Conservation (phyloP, 2,113 vertebrate genomes). For the Mormyrus iriodes region DNA sequence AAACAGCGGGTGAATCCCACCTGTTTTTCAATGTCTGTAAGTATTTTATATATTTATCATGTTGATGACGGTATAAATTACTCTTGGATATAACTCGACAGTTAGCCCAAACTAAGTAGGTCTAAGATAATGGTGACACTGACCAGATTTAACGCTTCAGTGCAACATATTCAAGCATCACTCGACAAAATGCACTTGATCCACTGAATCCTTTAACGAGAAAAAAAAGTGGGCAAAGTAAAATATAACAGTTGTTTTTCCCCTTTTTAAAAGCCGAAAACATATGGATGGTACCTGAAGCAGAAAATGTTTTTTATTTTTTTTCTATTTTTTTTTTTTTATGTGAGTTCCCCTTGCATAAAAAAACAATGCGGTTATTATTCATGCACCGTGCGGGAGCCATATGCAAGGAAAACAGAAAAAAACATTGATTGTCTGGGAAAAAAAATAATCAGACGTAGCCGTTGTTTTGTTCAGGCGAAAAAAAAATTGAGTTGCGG, state of each 20-base stretch:
- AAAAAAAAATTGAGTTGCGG: background rate
- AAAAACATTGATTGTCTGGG: background rate
- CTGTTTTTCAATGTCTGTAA: background rate
- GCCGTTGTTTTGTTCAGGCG: background rate
- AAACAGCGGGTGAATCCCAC: background rate
- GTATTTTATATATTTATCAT: background rate
- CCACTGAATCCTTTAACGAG: background rate
- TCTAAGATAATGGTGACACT: background rate
- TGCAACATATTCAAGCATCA: background rate
- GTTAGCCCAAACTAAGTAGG: background rate
- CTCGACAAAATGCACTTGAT: background rate
- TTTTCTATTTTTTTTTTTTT: background rate
- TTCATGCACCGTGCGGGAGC: background rate
- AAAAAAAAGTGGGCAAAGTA: background rate
- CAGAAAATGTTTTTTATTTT: background rate
- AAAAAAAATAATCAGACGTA: background rate
- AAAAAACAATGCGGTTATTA: background rate
- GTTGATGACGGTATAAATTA: background rate
- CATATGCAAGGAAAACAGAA: constrained; percentile 1
- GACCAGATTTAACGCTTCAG: background rate
- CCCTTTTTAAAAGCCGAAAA: background rate
- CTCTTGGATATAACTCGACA: background rate
- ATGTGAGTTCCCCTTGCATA: background rate
- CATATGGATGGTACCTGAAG: constrained; percentile 11
- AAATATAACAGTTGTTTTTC: background rate